Percentiles rank a stretch among this genome's conserved stretches.
phyloP scores from a whole-genome alignment of 2,888 invertebrate species.

The Campopleginae sp. region DNA sequence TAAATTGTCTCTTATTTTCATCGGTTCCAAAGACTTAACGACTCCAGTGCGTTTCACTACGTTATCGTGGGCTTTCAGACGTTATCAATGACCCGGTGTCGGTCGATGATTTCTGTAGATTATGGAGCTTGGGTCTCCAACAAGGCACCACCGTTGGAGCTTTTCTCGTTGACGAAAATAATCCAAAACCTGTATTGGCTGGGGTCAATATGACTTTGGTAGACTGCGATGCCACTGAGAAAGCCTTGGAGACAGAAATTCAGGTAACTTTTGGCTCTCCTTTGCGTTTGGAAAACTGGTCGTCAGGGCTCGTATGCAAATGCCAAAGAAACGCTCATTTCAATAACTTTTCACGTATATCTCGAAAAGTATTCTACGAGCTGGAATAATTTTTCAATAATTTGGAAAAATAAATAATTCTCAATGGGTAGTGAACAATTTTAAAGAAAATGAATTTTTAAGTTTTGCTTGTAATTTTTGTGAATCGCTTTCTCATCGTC shows the following conservation, averaged over 20 bases:
- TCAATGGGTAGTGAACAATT: too few relatives aligned
- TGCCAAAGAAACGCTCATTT: too few relatives aligned
- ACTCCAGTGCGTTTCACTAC: not conserved
- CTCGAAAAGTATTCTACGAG: too few relatives aligned
- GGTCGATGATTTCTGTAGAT: conserved; percentile 70
- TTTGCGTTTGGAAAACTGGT: too few relatives aligned
- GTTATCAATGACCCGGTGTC: conserved; percentile 72
- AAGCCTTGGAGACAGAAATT: conserved; percentile 50
- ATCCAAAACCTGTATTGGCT: conserved; percentile 79
- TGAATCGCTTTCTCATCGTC: too few relatives aligned
- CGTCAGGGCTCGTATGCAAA: too few relatives aligned
- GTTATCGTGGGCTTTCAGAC: conserved; percentile 69
- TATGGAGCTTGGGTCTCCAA: conserved; percentile 77
- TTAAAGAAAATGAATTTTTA: too few relatives aligned
- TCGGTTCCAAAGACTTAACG: not conserved
- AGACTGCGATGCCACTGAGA: conserved; percentile 30
- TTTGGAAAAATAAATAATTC: too few relatives aligned
- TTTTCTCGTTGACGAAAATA: conserved; percentile 78
- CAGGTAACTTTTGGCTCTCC: conserved; percentile 6
- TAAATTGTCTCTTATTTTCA: not conserved
- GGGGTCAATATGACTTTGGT: conserved; percentile 78
- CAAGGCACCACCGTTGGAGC: conserved; percentile 80
- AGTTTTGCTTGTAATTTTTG: too few relatives aligned
- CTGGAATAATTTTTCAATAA: too few relatives aligned
- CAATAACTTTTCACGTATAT: too few relatives aligned